Percentiles rank a stretch among this genome's conserved stretches.
Evolutionary conservation across 2,888 invertebrate genomes (phyloP).

Genomic region (Amiota mariae): DNA sequence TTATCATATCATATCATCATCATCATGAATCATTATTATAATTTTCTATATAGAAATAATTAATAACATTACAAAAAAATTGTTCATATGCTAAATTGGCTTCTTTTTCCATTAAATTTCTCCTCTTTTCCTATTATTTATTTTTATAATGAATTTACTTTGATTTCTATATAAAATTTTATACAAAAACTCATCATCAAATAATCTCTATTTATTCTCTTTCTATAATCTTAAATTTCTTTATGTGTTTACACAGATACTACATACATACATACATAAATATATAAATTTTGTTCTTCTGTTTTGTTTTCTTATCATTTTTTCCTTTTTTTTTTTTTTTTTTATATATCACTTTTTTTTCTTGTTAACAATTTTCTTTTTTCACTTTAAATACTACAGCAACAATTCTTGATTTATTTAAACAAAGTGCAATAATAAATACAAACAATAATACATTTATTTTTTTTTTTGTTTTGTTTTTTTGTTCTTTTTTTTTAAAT

Average conservation of each 20-base stretch:
- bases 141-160: constrained; percentile 44
- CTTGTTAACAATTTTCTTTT: constrained; percentile 54
- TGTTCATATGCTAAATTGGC: constrained; percentile 57
- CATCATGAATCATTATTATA: constrained; percentile 42
- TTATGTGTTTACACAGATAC: too few relatives aligned
- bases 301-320: constrained; percentile 16
- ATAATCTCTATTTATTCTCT: too few relatives aligned
- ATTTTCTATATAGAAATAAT: constrained; percentile 50
- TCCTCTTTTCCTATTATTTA: constrained; percentile 28
- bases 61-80: constrained; percentile 61
- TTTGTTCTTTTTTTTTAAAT: neutral
- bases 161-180: constrained; percentile 48
- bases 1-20: too few relatives aligned
- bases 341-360: constrained; percentile 33
- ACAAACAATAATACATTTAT: constrained; percentile 45
- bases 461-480: constrained; percentile 11
- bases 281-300: too few relatives aligned
- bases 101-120: constrained; percentile 32
- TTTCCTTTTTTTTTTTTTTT: constrained; percentile 48
- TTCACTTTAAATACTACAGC: constrained; percentile 49
- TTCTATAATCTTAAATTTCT: too few relatives aligned
- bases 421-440: constrained; percentile 58
- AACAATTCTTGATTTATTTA: constrained; percentile 57
- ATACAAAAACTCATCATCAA: too few relatives aligned
- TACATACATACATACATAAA: too few relatives aligned